Evolutionary conservation across 2,888 invertebrate genomes (phyloP).

Genomic region (Torymus tubicola): DNA sequence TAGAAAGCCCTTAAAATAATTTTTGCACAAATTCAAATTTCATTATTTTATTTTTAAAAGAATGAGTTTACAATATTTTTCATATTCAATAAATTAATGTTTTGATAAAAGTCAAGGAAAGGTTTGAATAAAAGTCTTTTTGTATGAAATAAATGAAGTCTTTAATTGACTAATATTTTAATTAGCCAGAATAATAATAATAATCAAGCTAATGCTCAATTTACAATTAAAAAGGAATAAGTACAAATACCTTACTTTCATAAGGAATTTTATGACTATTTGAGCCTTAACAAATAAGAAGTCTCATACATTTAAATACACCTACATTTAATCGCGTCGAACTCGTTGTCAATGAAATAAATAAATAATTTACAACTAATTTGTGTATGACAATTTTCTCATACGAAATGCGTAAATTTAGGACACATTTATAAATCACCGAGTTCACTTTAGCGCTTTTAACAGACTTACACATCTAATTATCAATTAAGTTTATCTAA

Average conservation of each 20-base stretch:
- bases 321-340: constrained; percentile 42
- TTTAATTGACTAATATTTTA: constrained; percentile 53
- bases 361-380: constrained; percentile 57
- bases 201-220: constrained; percentile 35
- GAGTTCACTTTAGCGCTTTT: constrained; percentile 44
- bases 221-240: constrained; percentile 47
- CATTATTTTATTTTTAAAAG: constrained; percentile 16
- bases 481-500: constrained; percentile 45
- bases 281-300: constrained; percentile 48
- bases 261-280: constrained; percentile 56
- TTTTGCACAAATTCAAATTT: neutral
- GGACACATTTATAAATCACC: constrained; percentile 34
- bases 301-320: constrained; percentile 56
- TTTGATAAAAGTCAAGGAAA: constrained; percentile 2
- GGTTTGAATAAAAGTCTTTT: constrained; percentile 39
- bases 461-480: constrained; percentile 38
- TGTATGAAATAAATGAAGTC: constrained; percentile 48
- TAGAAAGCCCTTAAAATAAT: too few relatives aligned
- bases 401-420: constrained; percentile 41
- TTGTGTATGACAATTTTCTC: constrained; percentile 39
- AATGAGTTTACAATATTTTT: constrained; percentile 23
- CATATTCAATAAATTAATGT: constrained; percentile 30
- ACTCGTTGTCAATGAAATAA: constrained; percentile 51
- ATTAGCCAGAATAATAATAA: constrained; percentile 44
- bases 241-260: constrained; percentile 56